Evolutionary conservation across 1,140 invertebrate species (phyloP).

Genomic region (Heterodera schachtii): DNA sequence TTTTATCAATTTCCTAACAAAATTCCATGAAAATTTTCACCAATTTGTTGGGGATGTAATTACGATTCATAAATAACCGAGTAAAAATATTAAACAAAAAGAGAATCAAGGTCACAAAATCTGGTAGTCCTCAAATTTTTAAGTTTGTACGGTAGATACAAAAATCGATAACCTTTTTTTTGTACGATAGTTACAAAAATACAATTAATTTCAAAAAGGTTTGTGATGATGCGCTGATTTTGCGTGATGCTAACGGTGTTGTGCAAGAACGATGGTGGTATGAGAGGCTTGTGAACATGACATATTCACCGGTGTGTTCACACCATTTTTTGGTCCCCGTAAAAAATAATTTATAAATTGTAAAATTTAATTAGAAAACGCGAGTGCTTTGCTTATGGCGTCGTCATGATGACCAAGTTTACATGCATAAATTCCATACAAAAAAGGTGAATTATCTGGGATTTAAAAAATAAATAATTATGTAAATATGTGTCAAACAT

Average conservation of each 20-base stretch:
- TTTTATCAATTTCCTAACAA: no score
- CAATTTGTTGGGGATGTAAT: no score
- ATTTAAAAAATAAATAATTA: constrained; percentile 18
- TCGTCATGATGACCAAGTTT: constrained; percentile 70
- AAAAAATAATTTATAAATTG: constrained; percentile 64
- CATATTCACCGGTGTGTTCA: constrained; percentile 77
- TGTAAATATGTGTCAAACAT: not conserved
- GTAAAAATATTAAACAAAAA: no score
- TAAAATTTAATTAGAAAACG: constrained; percentile 73
- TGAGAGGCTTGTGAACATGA: constrained; percentile 97
- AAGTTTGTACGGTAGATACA: no score
- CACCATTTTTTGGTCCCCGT: not conserved
- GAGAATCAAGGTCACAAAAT: no score
- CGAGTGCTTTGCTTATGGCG: constrained; percentile 92
- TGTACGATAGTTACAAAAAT: not conserved
- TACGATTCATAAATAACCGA: no score
- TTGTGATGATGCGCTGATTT: constrained; percentile 91
- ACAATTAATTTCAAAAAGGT: constrained; percentile 78
- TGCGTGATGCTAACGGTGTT: constrained; percentile 86
- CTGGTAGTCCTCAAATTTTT: no score
- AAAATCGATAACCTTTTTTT: no score
- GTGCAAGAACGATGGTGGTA: constrained; percentile 98
- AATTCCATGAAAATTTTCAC: no score
- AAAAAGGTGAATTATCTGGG: constrained; percentile 78
- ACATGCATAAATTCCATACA: constrained; percentile 97